phyloP scores from a whole-genome alignment of 2,113 vertebrate species.

The Malurus alboscapulatus region DNA sequence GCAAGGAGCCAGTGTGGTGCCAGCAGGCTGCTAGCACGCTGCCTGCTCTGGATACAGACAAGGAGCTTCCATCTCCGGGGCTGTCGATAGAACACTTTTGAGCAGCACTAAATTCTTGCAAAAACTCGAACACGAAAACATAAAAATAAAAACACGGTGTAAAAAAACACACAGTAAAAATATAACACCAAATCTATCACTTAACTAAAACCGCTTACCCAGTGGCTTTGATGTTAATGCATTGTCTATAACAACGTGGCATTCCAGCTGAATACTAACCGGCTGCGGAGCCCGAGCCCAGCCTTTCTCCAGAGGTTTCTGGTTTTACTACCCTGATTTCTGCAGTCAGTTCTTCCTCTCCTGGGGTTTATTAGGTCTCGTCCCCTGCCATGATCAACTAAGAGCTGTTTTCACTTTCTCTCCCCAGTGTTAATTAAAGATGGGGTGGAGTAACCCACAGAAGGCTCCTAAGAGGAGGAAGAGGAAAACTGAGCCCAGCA shows the following conservation, averaged over 20 bases:
- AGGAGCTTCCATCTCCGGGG: not conserved
- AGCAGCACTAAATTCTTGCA: conserved; percentile 43
- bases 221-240: conserved; percentile 51
- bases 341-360: not conserved
- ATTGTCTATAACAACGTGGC: not conserved
- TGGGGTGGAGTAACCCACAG: not conserved
- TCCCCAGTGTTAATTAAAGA: conserved; percentile 33
- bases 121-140: conserved; percentile 29
- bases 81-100: conserved; percentile 10
- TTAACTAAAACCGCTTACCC: conserved; percentile 58
- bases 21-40: not conserved
- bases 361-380: conserved; percentile 37
- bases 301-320: conserved; percentile 12
- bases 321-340: conserved; percentile 32
- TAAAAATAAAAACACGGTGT: conserved; percentile 50
- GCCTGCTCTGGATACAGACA: not conserved
- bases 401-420: conserved; percentile 51
- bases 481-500: conserved; percentile 15
- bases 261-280: conserved; percentile 34
- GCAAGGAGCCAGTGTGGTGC: not conserved
- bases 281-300: not conserved
- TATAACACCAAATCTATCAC: conserved; percentile 52
- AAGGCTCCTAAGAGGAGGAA: not conserved
- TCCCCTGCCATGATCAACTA: not conserved
- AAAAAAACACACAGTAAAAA: conserved; percentile 49